Base-by-base conservation (phyloP, 2,888 invertebrate genomes). In the Ormia ochracea region DNA sequence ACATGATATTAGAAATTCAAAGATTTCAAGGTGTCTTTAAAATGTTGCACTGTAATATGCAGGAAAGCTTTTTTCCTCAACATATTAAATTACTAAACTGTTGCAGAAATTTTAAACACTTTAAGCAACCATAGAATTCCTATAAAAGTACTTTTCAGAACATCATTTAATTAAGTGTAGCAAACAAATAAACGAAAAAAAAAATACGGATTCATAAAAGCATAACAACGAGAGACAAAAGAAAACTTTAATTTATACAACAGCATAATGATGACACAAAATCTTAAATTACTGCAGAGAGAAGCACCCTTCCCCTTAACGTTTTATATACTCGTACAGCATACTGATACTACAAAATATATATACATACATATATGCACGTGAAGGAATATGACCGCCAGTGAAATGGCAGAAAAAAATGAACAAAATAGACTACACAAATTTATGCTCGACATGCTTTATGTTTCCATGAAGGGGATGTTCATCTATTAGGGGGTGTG, bases 391-490 rank as follows among this genome's bases (percentile, higher is more conserved):
- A 19, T 43, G 59, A 41, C 66, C 48, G 50, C 50, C 38, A 66
- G 65, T 28, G 19, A 66, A 52, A 66, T 56, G 43, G 36, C 26
- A 43, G 21, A 12, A 43, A 56, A 19, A 28, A 59, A 12, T 14
- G 4, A 23, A 41, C 41, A 28, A 33, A 69, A 26, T 59, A 61
- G 45, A 63, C 56, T 56, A 72, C 68, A 58, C 72, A 80, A 80
- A 76, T 76, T 76, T 76, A 68, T 80, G 80, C 80, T 76, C 63
- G 72, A 73, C 72, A 78, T 73, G 78, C 38, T 73, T 26, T 72
- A 78, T 59, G 73, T 52, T 73, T 66, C 48, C 21, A 66, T 6
- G 28, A 52, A 26, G 14, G 58, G 19, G 31, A 50, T 61, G 61
- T 41, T 52, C 31, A 69, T 63, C 48, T 77, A 48, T 36, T 69